Base-by-base conservation (phyloP, 2,797 vertebrate species). In the Epinephelus coioides region DNA sequence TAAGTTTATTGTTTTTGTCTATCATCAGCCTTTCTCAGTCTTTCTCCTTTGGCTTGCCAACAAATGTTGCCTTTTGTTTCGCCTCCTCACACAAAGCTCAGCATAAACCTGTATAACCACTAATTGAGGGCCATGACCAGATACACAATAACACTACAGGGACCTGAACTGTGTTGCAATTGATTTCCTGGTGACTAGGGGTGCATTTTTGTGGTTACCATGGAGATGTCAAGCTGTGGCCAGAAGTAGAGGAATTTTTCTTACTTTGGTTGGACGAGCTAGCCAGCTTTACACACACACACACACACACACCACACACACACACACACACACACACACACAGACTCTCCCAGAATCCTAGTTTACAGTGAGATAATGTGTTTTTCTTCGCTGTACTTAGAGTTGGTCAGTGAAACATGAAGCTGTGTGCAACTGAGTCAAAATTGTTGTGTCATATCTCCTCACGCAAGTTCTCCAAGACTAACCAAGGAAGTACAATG, bases 181-280 rank as follows among this genome's bases (percentile, higher is more conserved):
- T 68, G 74, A 82, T 84, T 88, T 90, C 79, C 79, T 78, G 72
- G 59, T 61, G 85, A 88, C 84, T 79, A 50, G 49, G 68, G 61
- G 49, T 79, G 78, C 84, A 87, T 91, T 91, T 89, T 88, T 86
- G 72, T 50, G 80, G 89, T 87, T 79, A 72, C 88, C 77, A 82
- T 89, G 84, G 90, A 88, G 65, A 91, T 57, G 66, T 89, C 71
- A 84, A 78, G 19, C 68, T 80, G 75, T 64, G 84, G 83, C 70
- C 79, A 78, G 56, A 44, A 72, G 38, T 12, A 49, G 47, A 70
- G 62, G 53, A 44, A 3, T 30, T 79, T 82, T 68, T 67, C 55
- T 66, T 44, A 47, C 23, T 63, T 77, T 73, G 30, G 78, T 73
- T 84, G 82, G 74, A 81, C 12, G 14, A 62, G 50, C 50, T 71